Evolutionary conservation across 2,113 vertebrate genomes (phyloP).

Genomic region (Menura novaehollandiae): DNA sequence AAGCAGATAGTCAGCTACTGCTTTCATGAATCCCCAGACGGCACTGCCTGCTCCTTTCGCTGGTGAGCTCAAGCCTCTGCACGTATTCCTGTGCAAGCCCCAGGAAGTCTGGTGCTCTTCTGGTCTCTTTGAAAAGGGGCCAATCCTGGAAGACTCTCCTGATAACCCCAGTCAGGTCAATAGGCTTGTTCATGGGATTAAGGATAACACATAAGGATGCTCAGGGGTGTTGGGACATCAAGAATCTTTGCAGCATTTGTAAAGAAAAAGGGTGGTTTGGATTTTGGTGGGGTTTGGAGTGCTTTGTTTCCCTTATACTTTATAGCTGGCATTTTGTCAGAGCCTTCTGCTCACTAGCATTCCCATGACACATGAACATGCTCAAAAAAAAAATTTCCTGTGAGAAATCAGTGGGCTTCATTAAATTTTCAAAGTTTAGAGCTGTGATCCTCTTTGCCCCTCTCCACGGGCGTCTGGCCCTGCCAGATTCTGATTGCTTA

Average conservation of each 20-base stretch:
- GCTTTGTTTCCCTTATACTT: neutral
- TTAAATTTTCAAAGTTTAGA: conserved; percentile 49
- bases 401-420: conserved; percentile 47
- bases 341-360: neutral
- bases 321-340: conserved; percentile 44
- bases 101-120: neutral
- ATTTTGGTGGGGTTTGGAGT: neutral
- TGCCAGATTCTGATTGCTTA: conserved; percentile 24
- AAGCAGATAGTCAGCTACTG: neutral
- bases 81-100: neutral
- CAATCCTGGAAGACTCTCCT: neutral
- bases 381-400: conserved; percentile 10
- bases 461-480: neutral
- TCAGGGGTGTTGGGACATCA: neutral
- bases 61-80: neutral
- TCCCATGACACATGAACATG: neutral
- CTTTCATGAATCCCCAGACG: neutral
- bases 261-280: neutral
- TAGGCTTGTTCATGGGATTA: neutral
- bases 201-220: neutral
- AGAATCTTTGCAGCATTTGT: neutral
- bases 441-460: conserved; percentile 34
- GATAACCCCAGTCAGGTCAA: neutral
- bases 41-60: neutral
- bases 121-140: neutral